Percentiles rank a stretch among this genome's conserved stretches.
phyloP scores from a whole-genome alignment of 2,797 vertebrate genomes.

The Sebastes baramenuke region DNA sequence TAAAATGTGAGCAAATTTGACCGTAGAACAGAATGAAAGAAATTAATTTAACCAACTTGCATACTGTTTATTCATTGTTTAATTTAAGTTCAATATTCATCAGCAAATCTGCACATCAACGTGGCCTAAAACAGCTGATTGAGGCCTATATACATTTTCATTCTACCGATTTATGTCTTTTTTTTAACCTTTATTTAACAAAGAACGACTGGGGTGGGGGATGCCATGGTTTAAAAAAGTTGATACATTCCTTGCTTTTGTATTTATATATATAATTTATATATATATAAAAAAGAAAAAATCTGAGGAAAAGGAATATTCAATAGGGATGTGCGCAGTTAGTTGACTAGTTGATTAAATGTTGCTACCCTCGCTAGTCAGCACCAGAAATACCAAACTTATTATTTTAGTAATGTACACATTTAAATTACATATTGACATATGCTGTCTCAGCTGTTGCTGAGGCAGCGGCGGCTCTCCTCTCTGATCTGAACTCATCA shows the following conservation, averaged over 20 bases:
- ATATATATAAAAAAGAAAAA: not conserved
- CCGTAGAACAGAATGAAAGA: not conserved
- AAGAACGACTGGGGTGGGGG: not conserved
- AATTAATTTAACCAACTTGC: not conserved
- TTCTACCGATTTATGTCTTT: not conserved
- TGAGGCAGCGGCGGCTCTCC: too few relatives aligned
- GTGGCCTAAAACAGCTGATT: not conserved
- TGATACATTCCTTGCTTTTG: too few relatives aligned
- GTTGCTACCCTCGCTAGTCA: too few relatives aligned
- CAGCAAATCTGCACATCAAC: not conserved
- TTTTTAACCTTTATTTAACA: not conserved
- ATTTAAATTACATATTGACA: too few relatives aligned
- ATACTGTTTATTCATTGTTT: not conserved
- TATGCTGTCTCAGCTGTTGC: too few relatives aligned
- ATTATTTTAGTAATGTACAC: too few relatives aligned
- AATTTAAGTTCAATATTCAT: not conserved
- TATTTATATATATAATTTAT: too few relatives aligned
- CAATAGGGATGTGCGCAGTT: too few relatives aligned
- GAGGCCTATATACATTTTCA: not conserved
- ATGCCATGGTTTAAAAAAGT: not conserved
- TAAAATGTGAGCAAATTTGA: not conserved
- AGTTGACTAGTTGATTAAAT: too few relatives aligned
- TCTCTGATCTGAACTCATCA: too few relatives aligned
- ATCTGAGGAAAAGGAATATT: not conserved
- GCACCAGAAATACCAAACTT: too few relatives aligned